phyloP scores from a whole-genome alignment of 2,113 vertebrate species.

The Mugil cephalus region DNA sequence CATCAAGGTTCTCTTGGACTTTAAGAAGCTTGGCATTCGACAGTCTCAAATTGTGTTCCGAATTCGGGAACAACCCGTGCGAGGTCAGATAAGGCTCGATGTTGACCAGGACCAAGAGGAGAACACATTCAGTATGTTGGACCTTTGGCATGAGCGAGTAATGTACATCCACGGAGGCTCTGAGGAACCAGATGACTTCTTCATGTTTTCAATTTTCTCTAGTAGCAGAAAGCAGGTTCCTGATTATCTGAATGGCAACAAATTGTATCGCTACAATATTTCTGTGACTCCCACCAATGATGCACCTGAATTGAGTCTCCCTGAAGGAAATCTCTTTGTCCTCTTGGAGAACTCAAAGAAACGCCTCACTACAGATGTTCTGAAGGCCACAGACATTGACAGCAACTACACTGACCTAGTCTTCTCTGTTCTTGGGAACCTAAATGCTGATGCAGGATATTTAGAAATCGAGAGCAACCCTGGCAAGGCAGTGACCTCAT shows the following conservation, averaged over 20 bases:
- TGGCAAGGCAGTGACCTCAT: slow-evolving; percentile 84
- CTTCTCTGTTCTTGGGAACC: slow-evolving; percentile 89
- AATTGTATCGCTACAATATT: slow-evolving; percentile 85
- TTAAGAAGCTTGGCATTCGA: slow-evolving; percentile 85
- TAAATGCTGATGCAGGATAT: slow-evolving; percentile 89
- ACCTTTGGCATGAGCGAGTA: slow-evolving; percentile 87
- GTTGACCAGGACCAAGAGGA: slow-evolving; percentile 80
- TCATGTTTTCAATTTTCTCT: slow-evolving; percentile 88
- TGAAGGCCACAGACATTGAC: slow-evolving; percentile 88
- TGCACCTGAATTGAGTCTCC: slow-evolving; percentile 88
- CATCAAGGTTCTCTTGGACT: slow-evolving; percentile 87
- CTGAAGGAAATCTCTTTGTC: slow-evolving; percentile 88
- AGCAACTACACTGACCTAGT: slow-evolving; percentile 80
- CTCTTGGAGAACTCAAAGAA: slow-evolving; percentile 91
- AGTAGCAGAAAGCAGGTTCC: slow-evolving; percentile 84
- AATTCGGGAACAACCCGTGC: slow-evolving; percentile 84
- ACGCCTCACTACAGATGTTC: slow-evolving; percentile 81
- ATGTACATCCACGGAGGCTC: slow-evolving; percentile 92
- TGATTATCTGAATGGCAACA: slow-evolving; percentile 80
- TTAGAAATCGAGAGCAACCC: slow-evolving; percentile 86
- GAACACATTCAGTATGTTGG: slow-evolving; percentile 88
- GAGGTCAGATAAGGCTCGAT: slow-evolving; percentile 87
- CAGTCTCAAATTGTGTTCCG: slow-evolving; percentile 90
- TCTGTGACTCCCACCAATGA: slow-evolving; percentile 89
- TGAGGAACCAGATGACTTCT: slow-evolving; percentile 87